Evolutionary conservation across 2,888 invertebrate species (phyloP).

Genomic region (Lasius platythorax): DNA sequence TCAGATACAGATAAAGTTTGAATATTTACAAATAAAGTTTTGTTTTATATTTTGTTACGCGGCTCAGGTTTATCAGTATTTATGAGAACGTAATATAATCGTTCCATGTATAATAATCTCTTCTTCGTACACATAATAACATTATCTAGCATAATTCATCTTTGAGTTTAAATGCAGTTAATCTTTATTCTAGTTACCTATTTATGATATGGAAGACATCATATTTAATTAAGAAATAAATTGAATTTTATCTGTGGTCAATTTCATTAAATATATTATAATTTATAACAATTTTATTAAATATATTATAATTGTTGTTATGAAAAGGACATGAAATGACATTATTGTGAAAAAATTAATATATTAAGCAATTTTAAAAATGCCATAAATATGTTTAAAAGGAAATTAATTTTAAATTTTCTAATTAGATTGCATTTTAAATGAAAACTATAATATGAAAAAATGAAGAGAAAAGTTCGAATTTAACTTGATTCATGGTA

Average conservation of each 20-base stretch:
- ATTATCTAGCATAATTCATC: background rate
- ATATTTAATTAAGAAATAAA: background rate
- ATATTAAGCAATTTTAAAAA: slow-evolving; percentile 6
- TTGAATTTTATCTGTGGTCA: background rate
- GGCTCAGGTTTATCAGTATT: slow-evolving; percentile 9
- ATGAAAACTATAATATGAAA: background rate
- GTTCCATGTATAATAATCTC: slow-evolving; percentile 1
- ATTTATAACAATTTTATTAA: background rate
- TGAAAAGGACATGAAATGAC: background rate
- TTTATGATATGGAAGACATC: background rate
- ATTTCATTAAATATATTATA: background rate
- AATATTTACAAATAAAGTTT: background rate
- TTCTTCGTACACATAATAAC: slow-evolving; percentile 5
- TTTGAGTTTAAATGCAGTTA: background rate
- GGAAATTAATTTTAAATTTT: background rate
- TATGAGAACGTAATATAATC: background rate
- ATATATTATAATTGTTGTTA: background rate
- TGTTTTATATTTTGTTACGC: background rate
- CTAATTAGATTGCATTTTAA: background rate
- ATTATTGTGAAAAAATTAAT: background rate
- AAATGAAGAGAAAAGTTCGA: background rate
- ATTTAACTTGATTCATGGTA: background rate
- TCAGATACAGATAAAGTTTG: background rate
- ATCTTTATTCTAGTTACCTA: slow-evolving; percentile 1
- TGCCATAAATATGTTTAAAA: background rate